A percentile compares a stretch with the other conserved stretches of the same genome.
phyloP scores from a whole-genome alignment of 2,888 invertebrate species.

The Diadegma fenestrale region DNA sequence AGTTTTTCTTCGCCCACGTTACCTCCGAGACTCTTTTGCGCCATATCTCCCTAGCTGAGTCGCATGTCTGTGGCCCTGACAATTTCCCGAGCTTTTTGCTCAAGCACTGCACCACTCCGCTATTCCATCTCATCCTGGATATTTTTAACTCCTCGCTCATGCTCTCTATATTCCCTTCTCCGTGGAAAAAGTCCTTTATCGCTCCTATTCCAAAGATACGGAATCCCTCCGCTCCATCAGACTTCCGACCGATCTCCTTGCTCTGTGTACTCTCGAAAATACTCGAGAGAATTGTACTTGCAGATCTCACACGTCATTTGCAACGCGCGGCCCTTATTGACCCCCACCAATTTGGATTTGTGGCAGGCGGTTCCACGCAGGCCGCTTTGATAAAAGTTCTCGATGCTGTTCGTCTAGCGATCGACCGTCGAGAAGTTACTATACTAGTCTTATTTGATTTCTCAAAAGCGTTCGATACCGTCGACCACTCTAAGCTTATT shows the following conservation, averaged over 20 bases:
- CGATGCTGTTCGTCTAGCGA: not conserved
- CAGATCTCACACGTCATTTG: not conserved
- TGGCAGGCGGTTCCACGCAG: not conserved
- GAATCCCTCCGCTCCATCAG: not conserved
- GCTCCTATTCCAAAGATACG: not conserved
- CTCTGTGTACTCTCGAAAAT: conserved; percentile 3
- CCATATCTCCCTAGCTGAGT: not conserved
- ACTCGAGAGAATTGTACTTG: not conserved
- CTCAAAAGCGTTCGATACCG: conserved; percentile 28
- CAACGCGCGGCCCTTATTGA: not conserved
- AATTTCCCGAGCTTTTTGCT: not conserved
- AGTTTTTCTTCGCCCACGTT: not conserved
- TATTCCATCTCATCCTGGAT: not conserved
- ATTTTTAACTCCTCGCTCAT: conserved; percentile 2
- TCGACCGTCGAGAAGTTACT: not conserved
- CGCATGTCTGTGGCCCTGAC: not conserved
- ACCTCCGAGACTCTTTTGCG: not conserved
- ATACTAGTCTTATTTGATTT: conserved; percentile 36
- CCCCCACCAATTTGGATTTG: conserved; percentile 10
- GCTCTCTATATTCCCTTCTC: not conserved
- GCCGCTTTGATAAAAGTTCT: not conserved
- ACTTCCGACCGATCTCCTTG: conserved; percentile 27
- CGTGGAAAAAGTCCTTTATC: not conserved
- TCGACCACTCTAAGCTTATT: conserved; percentile 1
- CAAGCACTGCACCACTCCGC: not conserved